Percentiles rank a stretch among this genome's conserved stretches.
Evolutionary conservation across 2,888 invertebrate species (phyloP).

Genomic region (Priapulus caudatus): DNA sequence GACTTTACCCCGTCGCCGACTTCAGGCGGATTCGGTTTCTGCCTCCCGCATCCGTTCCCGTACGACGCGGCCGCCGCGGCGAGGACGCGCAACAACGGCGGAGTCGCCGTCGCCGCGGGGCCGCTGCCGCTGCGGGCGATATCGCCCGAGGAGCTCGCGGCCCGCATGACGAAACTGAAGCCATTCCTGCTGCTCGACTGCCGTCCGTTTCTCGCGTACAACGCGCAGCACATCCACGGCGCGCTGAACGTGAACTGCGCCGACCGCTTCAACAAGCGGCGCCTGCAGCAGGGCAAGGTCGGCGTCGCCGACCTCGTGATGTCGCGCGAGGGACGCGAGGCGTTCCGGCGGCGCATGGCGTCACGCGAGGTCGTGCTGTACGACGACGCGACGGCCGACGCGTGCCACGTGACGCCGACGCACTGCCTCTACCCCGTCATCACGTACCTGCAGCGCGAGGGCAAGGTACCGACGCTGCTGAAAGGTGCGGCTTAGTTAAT

Average conservation of each 20-base stretch:
- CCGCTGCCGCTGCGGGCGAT: no score
- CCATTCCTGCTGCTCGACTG: conserved; percentile 50
- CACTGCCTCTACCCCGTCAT: conserved; percentile 54
- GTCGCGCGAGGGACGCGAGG: conserved; percentile 51
- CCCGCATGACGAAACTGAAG: conserved; percentile 17
- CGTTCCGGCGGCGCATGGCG: conserved; percentile 45
- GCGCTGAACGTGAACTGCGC: conserved; percentile 50
- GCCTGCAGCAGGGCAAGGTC: conserved; percentile 54
- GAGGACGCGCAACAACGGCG: not conserved
- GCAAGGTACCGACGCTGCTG: conserved; percentile 51
- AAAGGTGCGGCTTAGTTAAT: conserved; percentile 53
- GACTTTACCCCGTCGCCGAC: not conserved
- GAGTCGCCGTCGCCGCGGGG: not conserved
- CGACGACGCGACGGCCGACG: conserved; percentile 53
- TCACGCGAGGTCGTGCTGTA: conserved; percentile 53
- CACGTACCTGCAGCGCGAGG: conserved; percentile 53
- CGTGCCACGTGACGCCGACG: conserved; percentile 33
- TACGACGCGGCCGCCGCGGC: not conserved
- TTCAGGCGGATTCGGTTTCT: not conserved
- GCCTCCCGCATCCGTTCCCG: not conserved
- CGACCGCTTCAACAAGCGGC: conserved; percentile 53
- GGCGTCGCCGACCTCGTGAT: conserved; percentile 53
- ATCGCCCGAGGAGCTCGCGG: not conserved
- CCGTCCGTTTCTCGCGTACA: conserved; percentile 56
- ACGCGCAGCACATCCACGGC: conserved; percentile 54